phyloP scores from a whole-genome alignment of 1,140 invertebrate genomes.

The Mylabris phalerata region DNA sequence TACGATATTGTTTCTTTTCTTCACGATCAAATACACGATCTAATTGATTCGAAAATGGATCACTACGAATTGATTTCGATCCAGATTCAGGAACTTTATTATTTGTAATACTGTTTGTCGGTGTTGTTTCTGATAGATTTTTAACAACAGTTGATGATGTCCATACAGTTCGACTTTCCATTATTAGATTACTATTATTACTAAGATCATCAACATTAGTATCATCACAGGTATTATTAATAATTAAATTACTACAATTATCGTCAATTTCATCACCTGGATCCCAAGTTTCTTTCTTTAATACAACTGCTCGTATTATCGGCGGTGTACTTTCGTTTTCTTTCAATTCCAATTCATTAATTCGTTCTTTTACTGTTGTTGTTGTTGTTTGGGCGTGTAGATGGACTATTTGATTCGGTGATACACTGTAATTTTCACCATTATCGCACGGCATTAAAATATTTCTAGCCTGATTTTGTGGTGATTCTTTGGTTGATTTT shows the following conservation, averaged over 20 bases:
- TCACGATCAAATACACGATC: constrained; percentile 68
- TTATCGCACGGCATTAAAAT: constrained; percentile 76
- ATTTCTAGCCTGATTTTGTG: constrained; percentile 47
- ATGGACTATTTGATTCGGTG: constrained; percentile 80
- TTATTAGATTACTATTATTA: constrained; percentile 47
- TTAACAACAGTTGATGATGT: constrained; percentile 32
- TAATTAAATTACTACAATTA: constrained; percentile 22
- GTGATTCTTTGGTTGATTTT: constrained; percentile 30
- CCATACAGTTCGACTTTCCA: constrained; percentile 31
- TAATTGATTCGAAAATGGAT: constrained; percentile 64
- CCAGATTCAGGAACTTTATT: constrained; percentile 33
- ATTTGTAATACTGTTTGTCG: constrained; percentile 16
- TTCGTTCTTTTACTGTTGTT: constrained; percentile 54
- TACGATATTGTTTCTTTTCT: constrained; percentile 50
- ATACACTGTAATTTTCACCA: constrained; percentile 79
- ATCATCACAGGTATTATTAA: constrained; percentile 39
- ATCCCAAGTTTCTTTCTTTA: constrained; percentile 58
- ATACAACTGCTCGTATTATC: constrained; percentile 38
- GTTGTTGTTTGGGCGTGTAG: constrained; percentile 43
- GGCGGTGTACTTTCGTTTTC: constrained; percentile 23
- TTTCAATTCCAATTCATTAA: constrained; percentile 59
- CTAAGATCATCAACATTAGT: constrained; percentile 38
- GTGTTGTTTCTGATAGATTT: constrained; percentile 19
- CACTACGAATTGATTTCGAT: constrained; percentile 40
- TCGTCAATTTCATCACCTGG: constrained; percentile 45